Evolutionary conservation across 2,113 vertebrate genomes (phyloP).

Genomic region (pig (Sus scrofa)): T2T-Sscrofa CM000812.6:2234501-2235000

Average conservation of each 20-base stretch:
- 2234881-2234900: not conserved
- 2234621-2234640: not conserved
- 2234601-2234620: not conserved
- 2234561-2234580: too few relatives aligned
- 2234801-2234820: not conserved
- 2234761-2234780: not conserved
- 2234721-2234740: conserved; percentile 53
- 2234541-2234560: not conserved
- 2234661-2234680: conserved; percentile 85
- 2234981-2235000: not conserved
- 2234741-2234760: not conserved
- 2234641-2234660: conserved; percentile 64
- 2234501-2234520: not conserved
- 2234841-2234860: not conserved
- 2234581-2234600: conserved; percentile 1
- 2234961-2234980: not conserved
- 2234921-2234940: not conserved
- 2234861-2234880: not conserved
- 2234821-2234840: not conserved
- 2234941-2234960: not conserved
- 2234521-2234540: not conserved
- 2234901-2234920: conserved; percentile 24
- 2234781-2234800: not conserved
- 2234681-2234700: conserved; percentile 85
- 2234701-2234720: conserved; percentile 73